phyloP scores from a whole-genome alignment of 2,888 invertebrate species.

The Leucoma salicis region DNA sequence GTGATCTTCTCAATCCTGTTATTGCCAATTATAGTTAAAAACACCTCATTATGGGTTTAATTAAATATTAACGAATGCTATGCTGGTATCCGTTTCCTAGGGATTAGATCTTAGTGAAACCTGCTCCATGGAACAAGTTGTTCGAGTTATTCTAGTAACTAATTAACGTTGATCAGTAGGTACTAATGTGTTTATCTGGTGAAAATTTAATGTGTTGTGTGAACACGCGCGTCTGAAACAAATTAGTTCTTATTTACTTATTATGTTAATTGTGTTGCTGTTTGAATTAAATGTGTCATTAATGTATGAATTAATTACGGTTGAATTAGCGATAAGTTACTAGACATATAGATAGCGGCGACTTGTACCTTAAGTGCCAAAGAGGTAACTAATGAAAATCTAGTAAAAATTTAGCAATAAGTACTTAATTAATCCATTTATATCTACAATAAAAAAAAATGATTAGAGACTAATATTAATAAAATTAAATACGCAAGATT shows the following conservation, averaged over 20 bases:
- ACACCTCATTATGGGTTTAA: conserved; percentile 22
- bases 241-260: conserved; percentile 17
- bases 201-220: conserved; percentile 28
- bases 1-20: conserved; percentile 17
- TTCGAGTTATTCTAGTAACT: conserved; percentile 25
- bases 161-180: conserved; percentile 33
- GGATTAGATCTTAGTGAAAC: conserved; percentile 24
- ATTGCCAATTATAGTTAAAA: conserved; percentile 15
- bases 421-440: too few relatives aligned
- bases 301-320: conserved; percentile 38
- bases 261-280: too few relatives aligned
- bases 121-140: conserved; percentile 24
- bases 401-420: too few relatives aligned
- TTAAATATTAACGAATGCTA: conserved; percentile 29
- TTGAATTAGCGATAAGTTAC: conserved; percentile 27
- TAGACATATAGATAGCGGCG: conserved; percentile 20
- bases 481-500: too few relatives aligned
- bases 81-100: conserved; percentile 19
- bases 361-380: not conserved
- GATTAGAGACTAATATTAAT: too few relatives aligned
- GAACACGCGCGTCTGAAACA: conserved; percentile 2
- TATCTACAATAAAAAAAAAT: too few relatives aligned
- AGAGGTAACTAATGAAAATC: too few relatives aligned
- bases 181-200: conserved; percentile 26
- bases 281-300: conserved; percentile 26